Conservation (phyloP, 35 echinoderm and acorn worm species). For the Stichopus chloronotus region DNA sequence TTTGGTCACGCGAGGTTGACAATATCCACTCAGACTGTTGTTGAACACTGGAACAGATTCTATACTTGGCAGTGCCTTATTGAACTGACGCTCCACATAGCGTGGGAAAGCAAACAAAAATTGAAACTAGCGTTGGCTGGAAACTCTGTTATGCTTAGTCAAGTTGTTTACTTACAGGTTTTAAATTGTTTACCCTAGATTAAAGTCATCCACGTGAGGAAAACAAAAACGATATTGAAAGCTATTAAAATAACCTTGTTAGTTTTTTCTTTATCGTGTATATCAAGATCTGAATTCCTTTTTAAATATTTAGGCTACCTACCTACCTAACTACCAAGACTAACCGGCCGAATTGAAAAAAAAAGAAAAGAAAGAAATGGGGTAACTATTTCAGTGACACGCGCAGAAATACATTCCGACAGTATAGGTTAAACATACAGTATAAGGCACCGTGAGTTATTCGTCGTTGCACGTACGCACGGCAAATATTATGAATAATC, state of each 20-base stretch:
- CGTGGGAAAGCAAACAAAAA: conserved; percentile 8
- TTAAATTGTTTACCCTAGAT: not conserved
- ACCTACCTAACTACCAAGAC: too few species aligned
- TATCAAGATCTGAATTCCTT: conserved; percentile 16
- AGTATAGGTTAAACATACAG: too few species aligned
- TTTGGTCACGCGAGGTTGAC: conserved; percentile 1
- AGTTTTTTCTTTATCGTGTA: not conserved
- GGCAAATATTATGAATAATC: too few species aligned
- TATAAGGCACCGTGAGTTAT: too few species aligned
- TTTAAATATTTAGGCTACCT: not conserved
- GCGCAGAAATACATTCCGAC: too few species aligned
- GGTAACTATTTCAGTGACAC: too few species aligned
- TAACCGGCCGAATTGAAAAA: too few species aligned
- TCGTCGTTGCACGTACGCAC: too few species aligned
- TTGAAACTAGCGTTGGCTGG: not conserved
- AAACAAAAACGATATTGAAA: not conserved
- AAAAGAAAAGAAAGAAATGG: too few species aligned
- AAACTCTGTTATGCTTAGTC: not conserved
- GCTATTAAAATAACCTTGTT: not conserved
- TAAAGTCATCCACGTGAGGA: not conserved
- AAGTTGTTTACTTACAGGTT: conserved; percentile 11
- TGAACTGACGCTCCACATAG: not conserved
- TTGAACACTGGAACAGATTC: not conserved
- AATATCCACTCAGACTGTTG: not conserved
- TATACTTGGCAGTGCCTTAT: not conserved